Percentiles rank a stretch among this genome's conserved stretches.
Evolutionary conservation across 1,140 invertebrate species (phyloP).

Genomic region (Procambarus virginalis): DNA sequence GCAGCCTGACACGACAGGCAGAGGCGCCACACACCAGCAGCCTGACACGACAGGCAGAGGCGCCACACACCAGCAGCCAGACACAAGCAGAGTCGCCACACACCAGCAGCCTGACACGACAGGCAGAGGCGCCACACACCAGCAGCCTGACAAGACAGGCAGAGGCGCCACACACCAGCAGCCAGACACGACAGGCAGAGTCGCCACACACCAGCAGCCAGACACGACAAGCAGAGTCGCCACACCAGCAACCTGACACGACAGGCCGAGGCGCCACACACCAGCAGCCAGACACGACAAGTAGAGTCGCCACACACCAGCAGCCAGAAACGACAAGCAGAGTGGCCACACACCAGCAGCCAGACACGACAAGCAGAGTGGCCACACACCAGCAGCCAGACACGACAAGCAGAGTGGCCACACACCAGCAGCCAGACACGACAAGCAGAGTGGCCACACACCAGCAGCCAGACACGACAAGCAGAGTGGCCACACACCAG

Average conservation of each 20-base stretch:
- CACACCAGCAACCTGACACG: slow-evolving; percentile 57
- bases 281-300: slow-evolving; percentile 53
- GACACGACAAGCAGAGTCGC: slow-evolving; percentile 30
- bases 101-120: slow-evolving; percentile 58
- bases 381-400: slow-evolving; percentile 41
- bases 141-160: slow-evolving; percentile 54
- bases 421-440: slow-evolving; percentile 56
- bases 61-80: too few species aligned
- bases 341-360: slow-evolving; percentile 10
- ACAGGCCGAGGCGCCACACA: not conserved
- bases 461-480: slow-evolving; percentile 53
- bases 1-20: slow-evolving; percentile 52
- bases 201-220: slow-evolving; percentile 29
- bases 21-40: slow-evolving; percentile 1
- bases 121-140: not conserved
- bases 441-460: not conserved
- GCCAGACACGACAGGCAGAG: slow-evolving; percentile 36
- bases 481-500: not conserved
- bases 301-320: not conserved
- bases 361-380: slow-evolving; percentile 20
- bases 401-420: not conserved
- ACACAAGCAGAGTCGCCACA: too few species aligned
- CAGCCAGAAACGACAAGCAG: slow-evolving; percentile 44
- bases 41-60: slow-evolving; percentile 31
- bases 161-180: not conserved